These are phyloP conservation scores for Caenorhabditis macrosperma DNA, from an alignment of 2,888 invertebrate species.

Conservation along the genomic window DNA sequence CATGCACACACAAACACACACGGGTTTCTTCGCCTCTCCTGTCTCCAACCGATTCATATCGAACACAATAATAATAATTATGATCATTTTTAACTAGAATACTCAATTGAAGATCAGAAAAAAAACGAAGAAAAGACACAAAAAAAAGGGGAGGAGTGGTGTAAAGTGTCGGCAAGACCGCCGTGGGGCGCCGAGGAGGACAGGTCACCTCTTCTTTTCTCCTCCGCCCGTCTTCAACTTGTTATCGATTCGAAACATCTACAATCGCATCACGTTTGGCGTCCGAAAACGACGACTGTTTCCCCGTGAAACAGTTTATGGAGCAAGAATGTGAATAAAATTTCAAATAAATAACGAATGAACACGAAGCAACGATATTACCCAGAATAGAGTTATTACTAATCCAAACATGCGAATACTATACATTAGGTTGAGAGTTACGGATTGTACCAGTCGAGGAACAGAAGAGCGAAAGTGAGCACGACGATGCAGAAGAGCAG, in stretches of 20 bases:
- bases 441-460: slow-evolving; percentile 98
- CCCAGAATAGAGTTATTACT: too few relatives aligned
- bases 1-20: too few relatives aligned
- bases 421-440: slow-evolving; percentile 3
- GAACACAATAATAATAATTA: slow-evolving; percentile 18
- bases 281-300: slow-evolving; percentile 21
- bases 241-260: slow-evolving; percentile 29
- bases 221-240: slow-evolving; percentile 15
- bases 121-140: neutral
- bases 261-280: slow-evolving; percentile 27
- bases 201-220: slow-evolving; percentile 18
- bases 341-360: neutral
- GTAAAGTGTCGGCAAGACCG: slow-evolving; percentile 17
- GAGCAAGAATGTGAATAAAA: slow-evolving; percentile 13
- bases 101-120: neutral
- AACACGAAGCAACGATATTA: neutral
- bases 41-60: too few relatives aligned
- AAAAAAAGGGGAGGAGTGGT: neutral
- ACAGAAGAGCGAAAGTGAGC: slow-evolving; percentile 94
- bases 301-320: slow-evolving; percentile 24
- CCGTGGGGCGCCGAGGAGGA: too few relatives aligned
- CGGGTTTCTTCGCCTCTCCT: neutral
- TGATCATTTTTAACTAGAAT: too few relatives aligned
- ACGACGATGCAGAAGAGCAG: slow-evolving; percentile 95
- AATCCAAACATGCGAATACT: too few relatives aligned